Conservation (phyloP, 2,888 invertebrate genomes). For the Dasysyrphus albostriatus region DNA sequence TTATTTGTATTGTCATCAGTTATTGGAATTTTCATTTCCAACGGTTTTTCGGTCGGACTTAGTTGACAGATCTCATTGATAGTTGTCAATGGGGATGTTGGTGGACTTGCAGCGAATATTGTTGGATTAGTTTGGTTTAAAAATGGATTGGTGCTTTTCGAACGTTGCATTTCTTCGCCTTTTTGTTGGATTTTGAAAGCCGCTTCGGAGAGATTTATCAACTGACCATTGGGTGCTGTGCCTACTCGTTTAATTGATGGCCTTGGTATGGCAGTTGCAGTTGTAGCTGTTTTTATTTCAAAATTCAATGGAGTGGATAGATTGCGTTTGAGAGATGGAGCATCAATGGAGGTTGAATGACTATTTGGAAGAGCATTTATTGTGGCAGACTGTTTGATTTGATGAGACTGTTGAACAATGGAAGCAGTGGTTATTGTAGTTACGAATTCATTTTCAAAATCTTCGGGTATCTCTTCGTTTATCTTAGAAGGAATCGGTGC, state of each 20-base stretch:
- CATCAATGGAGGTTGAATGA: conserved; percentile 15
- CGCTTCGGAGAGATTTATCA: conserved; percentile 64
- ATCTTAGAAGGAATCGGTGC: conserved; percentile 79
- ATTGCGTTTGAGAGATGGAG: conserved; percentile 77
- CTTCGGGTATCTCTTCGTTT: conserved; percentile 80
- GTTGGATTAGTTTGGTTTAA: conserved; percentile 77
- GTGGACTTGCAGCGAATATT: conserved; percentile 49
- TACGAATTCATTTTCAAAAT: conserved; percentile 75
- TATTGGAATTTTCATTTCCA: conserved; percentile 37
- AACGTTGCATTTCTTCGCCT: conserved; percentile 56
- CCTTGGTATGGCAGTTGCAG: conserved; percentile 81
- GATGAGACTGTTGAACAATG: conserved; percentile 51
- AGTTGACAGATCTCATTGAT: conserved; percentile 58
- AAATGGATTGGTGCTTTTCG: conserved; percentile 81
- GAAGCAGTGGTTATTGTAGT: conserved; percentile 45
- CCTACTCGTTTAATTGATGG: conserved; percentile 81
- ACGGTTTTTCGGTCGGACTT: conserved; percentile 48
- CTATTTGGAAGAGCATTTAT: conserved; percentile 61
- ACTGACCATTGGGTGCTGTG: conserved; percentile 79
- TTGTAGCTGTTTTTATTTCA: conserved; percentile 77
- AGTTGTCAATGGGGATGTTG: conserved; percentile 67
- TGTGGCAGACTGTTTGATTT: conserved; percentile 60
- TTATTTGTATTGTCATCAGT: conserved; percentile 66
- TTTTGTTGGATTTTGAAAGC: conserved; percentile 62
- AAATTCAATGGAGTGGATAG: conserved; percentile 77